Conservation (phyloP, 2,888 invertebrate genomes). For the Sinhomidia bicolor region DNA sequence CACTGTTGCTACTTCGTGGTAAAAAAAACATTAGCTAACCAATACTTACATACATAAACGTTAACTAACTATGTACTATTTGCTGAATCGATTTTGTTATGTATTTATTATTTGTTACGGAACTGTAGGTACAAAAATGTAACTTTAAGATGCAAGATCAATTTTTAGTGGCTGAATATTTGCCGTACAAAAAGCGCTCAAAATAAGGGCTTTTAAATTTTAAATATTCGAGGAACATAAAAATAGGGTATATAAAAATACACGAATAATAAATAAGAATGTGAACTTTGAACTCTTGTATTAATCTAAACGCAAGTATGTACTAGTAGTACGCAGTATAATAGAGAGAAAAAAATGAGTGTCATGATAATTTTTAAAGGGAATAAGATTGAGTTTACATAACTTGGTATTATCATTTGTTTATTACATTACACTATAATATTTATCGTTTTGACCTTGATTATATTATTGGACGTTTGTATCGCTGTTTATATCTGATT, state of each 20-base stretch:
- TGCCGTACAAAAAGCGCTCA: slow-evolving; percentile 70
- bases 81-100: slow-evolving; percentile 53
- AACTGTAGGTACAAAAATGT: slow-evolving; percentile 72
- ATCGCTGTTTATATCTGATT: slow-evolving; percentile 69
- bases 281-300: slow-evolving; percentile 41
- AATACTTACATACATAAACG: background rate
- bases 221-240: slow-evolving; percentile 34
- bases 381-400: slow-evolving; percentile 36
- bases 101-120: slow-evolving; percentile 71
- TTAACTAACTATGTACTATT: slow-evolving; percentile 23
- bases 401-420: slow-evolving; percentile 59
- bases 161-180: slow-evolving; percentile 71
- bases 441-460: slow-evolving; percentile 65
- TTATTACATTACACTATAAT: slow-evolving; percentile 37
- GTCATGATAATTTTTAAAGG: slow-evolving; percentile 65
- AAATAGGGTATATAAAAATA: background rate
- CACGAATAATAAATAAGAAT: too few species aligned
- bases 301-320: slow-evolving; percentile 28
- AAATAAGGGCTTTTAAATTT: slow-evolving; percentile 56
- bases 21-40: slow-evolving; percentile 9
- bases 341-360: slow-evolving; percentile 30
- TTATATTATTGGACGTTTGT: slow-evolving; percentile 59
- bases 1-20: slow-evolving; percentile 51
- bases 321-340: slow-evolving; percentile 29
- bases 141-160: slow-evolving; percentile 73